Evolutionary conservation across 1,140 invertebrate species (phyloP).

Genomic region (Drosophila mojavensis): DNA sequence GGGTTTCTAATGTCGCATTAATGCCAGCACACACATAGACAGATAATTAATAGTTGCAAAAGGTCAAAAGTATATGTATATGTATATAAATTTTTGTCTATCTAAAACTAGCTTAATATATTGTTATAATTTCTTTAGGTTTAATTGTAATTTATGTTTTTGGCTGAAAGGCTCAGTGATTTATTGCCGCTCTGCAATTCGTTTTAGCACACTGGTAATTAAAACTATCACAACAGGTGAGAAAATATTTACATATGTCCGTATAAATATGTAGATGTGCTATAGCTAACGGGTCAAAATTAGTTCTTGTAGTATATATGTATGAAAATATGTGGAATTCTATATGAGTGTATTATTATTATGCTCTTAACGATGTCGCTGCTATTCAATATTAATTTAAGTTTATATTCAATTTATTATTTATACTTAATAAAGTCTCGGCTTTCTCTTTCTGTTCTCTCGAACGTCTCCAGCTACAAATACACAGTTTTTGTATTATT

Average conservation of each 20-base stretch:
- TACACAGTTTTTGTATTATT: no score
- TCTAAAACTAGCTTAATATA: constrained; percentile 55
- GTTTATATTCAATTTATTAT: no score
- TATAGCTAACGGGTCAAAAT: not conserved
- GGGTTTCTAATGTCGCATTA: constrained; percentile 32
- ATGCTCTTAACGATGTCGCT: no score
- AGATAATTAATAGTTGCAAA: constrained; percentile 73
- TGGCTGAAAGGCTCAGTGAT: constrained; percentile 49
- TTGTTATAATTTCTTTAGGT: constrained; percentile 67
- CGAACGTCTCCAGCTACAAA: no score
- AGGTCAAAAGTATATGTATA: constrained; percentile 48
- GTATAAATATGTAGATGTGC: not conserved
- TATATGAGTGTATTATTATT: no score
- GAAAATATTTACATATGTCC: constrained; percentile 1
- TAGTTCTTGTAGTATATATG: not conserved
- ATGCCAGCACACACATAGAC: not conserved
- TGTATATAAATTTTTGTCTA: constrained; percentile 40
- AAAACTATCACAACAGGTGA: constrained; percentile 7
- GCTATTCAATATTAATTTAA: no score
- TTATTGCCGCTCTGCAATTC: constrained; percentile 39
- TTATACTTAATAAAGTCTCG: no score
- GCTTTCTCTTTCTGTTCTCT: no score
- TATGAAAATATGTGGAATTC: not conserved
- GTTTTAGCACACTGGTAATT: not conserved
- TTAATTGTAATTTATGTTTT: constrained; percentile 77